These are phyloP conservation scores for Eupeodes latifasciatus DNA, from an alignment of 2,888 invertebrate genomes.

Conservation along the genomic window DNA sequence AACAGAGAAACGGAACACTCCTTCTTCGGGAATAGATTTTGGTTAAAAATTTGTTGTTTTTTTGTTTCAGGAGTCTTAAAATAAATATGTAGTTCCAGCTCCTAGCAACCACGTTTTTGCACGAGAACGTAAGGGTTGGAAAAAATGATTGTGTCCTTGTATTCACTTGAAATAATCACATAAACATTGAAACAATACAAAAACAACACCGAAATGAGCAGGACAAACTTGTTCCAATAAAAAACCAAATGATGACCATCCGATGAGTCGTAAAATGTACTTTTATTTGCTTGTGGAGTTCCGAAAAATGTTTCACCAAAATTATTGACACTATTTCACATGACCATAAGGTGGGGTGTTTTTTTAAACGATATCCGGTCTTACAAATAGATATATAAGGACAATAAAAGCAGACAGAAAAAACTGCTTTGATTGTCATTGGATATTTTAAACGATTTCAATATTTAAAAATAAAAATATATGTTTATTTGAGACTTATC, in stretches of 20 bases:
- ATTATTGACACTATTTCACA: slow-evolving; percentile 60
- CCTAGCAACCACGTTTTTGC: slow-evolving; percentile 31
- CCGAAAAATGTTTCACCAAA: slow-evolving; percentile 57
- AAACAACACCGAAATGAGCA: slow-evolving; percentile 23
- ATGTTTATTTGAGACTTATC: too few relatives aligned
- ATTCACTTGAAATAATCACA: slow-evolving; percentile 57
- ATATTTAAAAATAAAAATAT: too few relatives aligned
- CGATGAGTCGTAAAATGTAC: slow-evolving; percentile 75
- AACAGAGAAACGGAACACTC: background rate
- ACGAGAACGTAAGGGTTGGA: background rate
- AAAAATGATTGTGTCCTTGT: slow-evolving; percentile 57
- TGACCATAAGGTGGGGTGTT: background rate
- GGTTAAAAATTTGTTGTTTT: slow-evolving; percentile 18
- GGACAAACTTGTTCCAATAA: slow-evolving; percentile 60
- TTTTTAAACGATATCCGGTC: background rate
- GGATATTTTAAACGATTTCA: too few relatives aligned
- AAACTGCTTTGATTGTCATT: too few relatives aligned
- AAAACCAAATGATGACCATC: slow-evolving; percentile 74
- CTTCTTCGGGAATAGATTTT: slow-evolving; percentile 36
- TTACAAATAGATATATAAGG: too few relatives aligned
- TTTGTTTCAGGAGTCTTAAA: slow-evolving; percentile 27
- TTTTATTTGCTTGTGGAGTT: slow-evolving; percentile 64
- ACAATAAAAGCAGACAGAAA: too few relatives aligned
- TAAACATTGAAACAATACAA: slow-evolving; percentile 48
- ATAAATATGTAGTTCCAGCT: slow-evolving; percentile 36